phyloP scores from a whole-genome alignment of 2,888 invertebrate species.

The Caenorhabditis drosophilae region DNA sequence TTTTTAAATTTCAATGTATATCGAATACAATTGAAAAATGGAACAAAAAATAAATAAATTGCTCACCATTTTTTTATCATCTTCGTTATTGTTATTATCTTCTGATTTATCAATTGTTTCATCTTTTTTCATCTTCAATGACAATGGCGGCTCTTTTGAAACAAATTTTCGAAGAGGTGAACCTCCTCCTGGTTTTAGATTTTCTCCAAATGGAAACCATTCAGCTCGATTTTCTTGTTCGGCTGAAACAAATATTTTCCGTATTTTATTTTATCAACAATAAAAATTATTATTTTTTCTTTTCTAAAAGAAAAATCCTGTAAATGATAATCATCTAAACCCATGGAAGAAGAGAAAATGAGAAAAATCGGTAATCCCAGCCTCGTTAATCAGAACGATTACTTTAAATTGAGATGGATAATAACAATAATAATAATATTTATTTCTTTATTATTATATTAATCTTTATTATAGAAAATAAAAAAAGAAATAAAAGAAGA shows the following conservation, averaged over 20 bases:
- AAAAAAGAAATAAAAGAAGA: neutral
- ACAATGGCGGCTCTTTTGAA: constrained; percentile 15
- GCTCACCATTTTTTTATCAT: constrained; percentile 5
- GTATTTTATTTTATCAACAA: too few relatives aligned
- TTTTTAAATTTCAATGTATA: too few relatives aligned
- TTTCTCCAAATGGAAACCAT: constrained; percentile 41
- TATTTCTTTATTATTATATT: neutral
- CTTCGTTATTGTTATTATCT: neutral
- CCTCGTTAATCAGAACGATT: too few relatives aligned
- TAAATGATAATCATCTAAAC: neutral
- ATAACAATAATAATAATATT: neutral
- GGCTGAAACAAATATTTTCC: constrained; percentile 20
- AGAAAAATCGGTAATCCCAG: neutral
- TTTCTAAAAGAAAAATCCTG: neutral
- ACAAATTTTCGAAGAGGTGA: constrained; percentile 28
- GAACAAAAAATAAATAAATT: constrained; percentile 4
- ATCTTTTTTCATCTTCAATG: neutral
- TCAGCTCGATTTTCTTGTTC: constrained; percentile 22
- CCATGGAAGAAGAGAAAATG: neutral
- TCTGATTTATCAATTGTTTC: neutral
- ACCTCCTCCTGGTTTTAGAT: constrained; percentile 31
- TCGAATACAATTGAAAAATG: too few relatives aligned
- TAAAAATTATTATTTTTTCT: too few relatives aligned
- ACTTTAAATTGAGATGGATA: neutral
- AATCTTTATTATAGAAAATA: neutral